These are phyloP conservation scores for Menidia beryllina DNA, from an alignment of 2,113 vertebrate genomes.

Conservation along the genomic window DNA sequence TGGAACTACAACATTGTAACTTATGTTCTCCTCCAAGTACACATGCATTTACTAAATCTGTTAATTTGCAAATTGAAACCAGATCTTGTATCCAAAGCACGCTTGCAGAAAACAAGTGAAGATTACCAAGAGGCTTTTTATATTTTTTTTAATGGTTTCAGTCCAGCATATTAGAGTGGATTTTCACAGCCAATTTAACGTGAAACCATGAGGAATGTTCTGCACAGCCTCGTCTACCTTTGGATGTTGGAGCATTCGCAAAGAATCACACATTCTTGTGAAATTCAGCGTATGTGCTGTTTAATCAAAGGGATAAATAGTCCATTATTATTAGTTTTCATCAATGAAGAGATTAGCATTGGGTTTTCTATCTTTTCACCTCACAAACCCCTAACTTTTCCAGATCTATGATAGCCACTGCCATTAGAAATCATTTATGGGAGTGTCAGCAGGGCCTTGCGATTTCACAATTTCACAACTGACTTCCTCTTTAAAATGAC, in stretches of 20 bases:
- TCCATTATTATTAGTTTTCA: constrained; percentile 67
- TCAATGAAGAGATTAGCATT: constrained; percentile 72
- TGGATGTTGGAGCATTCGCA: constrained; percentile 54
- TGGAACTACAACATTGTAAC: not conserved
- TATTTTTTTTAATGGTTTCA: constrained; percentile 51
- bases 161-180: constrained; percentile 56
- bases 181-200: constrained; percentile 76
- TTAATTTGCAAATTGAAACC: constrained; percentile 22
- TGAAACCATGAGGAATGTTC: constrained; percentile 76
- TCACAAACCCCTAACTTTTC: constrained; percentile 64
- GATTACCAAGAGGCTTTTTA: no score
- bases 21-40: not conserved
- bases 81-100: not conserved
- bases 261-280: constrained; percentile 74
- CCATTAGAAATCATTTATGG: constrained; percentile 77
- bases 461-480: constrained; percentile 88
- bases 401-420: constrained; percentile 71
- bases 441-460: constrained; percentile 73
- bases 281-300: constrained; percentile 72
- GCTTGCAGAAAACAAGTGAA: constrained; percentile 19
- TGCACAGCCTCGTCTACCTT: constrained; percentile 54
- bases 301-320: constrained; percentile 72
- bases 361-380: constrained; percentile 64
- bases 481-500: constrained; percentile 84
- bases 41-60: not conserved